Conservation (phyloP, 2,888 invertebrate species). For the Carcina quercana region DNA sequence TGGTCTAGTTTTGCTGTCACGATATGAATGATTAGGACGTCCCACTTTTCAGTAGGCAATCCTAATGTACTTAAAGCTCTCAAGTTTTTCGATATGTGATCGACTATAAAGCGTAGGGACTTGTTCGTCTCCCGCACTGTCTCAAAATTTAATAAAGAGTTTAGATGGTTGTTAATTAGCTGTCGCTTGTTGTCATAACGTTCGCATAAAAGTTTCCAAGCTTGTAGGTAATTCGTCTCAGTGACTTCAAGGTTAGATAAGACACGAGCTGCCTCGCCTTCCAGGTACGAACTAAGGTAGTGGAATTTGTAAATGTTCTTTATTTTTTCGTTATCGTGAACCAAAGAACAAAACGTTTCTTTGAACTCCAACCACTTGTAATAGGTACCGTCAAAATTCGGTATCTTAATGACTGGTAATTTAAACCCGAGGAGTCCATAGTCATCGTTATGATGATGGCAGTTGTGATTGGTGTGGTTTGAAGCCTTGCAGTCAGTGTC, state of each 20-base stretch:
- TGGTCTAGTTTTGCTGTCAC: slow-evolving; percentile 6
- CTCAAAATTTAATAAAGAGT: slow-evolving; percentile 14
- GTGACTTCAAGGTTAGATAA: slow-evolving; percentile 11
- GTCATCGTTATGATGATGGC: neutral
- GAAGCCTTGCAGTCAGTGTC: neutral
- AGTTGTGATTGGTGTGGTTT: neutral
- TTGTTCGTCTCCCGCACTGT: slow-evolving; percentile 4
- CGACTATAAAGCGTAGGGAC: slow-evolving; percentile 7
- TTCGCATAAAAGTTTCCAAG: slow-evolving; percentile 10
- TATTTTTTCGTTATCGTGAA: slow-evolving; percentile 12
- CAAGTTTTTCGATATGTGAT: slow-evolving; percentile 8
- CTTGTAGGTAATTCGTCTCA: slow-evolving; percentile 5
- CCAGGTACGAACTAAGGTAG: slow-evolving; percentile 20
- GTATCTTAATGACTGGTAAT: slow-evolving; percentile 4
- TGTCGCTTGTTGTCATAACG: slow-evolving; percentile 10
- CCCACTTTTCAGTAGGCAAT: slow-evolving; percentile 8
- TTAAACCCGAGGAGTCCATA: neutral
- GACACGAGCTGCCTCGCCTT: slow-evolving; percentile 12
- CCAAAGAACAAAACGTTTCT: slow-evolving; percentile 2
- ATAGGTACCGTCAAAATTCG: slow-evolving; percentile 4
- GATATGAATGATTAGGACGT: slow-evolving; percentile 8
- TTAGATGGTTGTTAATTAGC: slow-evolving; percentile 17
- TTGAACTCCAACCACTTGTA: slow-evolving; percentile 6
- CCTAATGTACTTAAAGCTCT: slow-evolving; percentile 9
- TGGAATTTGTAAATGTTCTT: slow-evolving; percentile 19